These are phyloP conservation scores for Peucedramus taeniatus DNA, from an alignment of 2,113 vertebrate species.

Conservation along the genomic window DNA sequence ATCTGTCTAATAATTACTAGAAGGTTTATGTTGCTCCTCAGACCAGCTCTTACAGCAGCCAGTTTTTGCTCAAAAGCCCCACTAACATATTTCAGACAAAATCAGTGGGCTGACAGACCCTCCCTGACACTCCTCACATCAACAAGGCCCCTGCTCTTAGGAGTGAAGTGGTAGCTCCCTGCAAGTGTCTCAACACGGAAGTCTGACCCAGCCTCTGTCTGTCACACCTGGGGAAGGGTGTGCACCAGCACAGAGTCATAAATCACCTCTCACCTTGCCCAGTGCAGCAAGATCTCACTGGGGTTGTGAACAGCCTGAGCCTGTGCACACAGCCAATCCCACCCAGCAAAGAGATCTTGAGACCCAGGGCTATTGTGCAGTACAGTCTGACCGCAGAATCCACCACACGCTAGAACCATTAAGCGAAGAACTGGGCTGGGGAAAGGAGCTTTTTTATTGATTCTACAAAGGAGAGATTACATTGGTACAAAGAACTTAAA, in stretches of 20 bases:
- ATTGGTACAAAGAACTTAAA: neutral
- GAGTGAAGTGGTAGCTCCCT: slow-evolving; percentile 71
- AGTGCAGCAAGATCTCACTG: neutral
- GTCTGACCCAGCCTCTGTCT: neutral
- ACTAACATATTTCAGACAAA: neutral
- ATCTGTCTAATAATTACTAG: slow-evolving; percentile 34
- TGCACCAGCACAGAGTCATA: neutral
- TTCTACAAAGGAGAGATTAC: neutral
- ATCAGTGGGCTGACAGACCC: neutral
- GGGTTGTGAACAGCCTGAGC: neutral
- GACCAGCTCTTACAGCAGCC: neutral
- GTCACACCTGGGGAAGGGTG: slow-evolving; percentile 24
- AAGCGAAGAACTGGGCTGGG: neutral
- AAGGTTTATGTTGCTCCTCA: neutral
- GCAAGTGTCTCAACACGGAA: slow-evolving; percentile 60
- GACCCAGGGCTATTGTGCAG: neutral
- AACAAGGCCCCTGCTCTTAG: neutral
- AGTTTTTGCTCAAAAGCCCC: neutral
- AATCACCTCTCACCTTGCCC: neutral
- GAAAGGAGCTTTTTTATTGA: neutral
- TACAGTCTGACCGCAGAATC: neutral
- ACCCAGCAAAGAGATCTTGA: neutral
- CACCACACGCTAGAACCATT: accelerated
- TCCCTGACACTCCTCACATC: neutral
- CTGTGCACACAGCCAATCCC: neutral